Evolutionary conservation across 1,140 invertebrate genomes (phyloP).

Genomic region (Leptopilina boulardi): DNA sequence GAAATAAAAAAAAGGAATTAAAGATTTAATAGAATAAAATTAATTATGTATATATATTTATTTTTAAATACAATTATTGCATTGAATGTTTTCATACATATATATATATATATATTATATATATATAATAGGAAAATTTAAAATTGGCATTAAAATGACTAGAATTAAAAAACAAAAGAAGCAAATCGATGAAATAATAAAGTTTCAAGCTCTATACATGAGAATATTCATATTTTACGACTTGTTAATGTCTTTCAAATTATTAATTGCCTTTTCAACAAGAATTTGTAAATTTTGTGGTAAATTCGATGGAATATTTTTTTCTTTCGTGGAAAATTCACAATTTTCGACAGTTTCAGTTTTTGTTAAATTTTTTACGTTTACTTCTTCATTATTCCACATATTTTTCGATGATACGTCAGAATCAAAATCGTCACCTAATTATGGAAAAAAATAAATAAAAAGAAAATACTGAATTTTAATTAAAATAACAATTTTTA

Average conservation of each 20-base stretch:
- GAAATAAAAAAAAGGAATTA: too few relatives aligned
- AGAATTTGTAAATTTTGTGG: conserved; percentile 67
- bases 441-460: conserved; percentile 30
- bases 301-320: conserved; percentile 51
- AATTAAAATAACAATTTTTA: too few relatives aligned
- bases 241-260: conserved; percentile 63
- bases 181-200: not conserved
- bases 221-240: conserved; percentile 42
- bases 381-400: conserved; percentile 46
- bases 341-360: conserved; percentile 42
- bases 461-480: too few relatives aligned
- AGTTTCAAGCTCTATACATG: not conserved
- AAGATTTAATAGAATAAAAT: too few relatives aligned
- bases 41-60: too few relatives aligned
- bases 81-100: too few relatives aligned
- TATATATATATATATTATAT: too few relatives aligned
- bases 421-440: conserved; percentile 57
- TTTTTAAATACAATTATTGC: not conserved
- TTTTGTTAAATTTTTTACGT: conserved; percentile 42
- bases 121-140: too few relatives aligned
- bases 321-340: conserved; percentile 31
- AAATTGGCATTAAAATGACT: not conserved
- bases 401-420: conserved; percentile 39
- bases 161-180: not conserved
- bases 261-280: conserved; percentile 69